Base-by-base conservation (phyloP, 2,113 vertebrate species). In the Hepsetus odoe region DNA sequence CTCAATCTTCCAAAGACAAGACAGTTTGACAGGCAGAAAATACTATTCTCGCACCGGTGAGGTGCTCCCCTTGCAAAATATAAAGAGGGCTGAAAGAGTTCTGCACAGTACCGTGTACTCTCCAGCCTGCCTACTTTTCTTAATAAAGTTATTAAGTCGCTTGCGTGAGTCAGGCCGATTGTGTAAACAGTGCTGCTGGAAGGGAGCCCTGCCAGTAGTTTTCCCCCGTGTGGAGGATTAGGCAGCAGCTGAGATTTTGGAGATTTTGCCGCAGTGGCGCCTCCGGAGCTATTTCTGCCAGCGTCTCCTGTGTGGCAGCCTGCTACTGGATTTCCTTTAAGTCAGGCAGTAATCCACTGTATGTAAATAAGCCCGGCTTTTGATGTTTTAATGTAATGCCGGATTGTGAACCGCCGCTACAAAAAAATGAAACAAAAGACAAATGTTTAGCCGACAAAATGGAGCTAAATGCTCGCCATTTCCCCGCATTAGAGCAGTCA, bases 401-500 rank as follows among this genome's bases (percentile, higher is more conserved):
- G 65, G 58, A 76, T 61, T 66, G 49, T 44, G 65, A 71, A 64
- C 38, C 38, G 66, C 62, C 56, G 55, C 58, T 56, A 71, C 65
- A 78, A 66, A n/a, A n/a, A n/a, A n/a, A 74, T 64, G 20, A 72
- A 84, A 84, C 65, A 81, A 83, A n/a, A 77, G 78, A 69, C 61
- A 68, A 53, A 76, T 71, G 76, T 81, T 81, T 81, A 67, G 59
- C 68, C 74, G 67, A 74, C 76, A 66, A 74, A 78, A 81, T 49
- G 32, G 32, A 33, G 62, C 66, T 81, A 72, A n/a, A 67, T 62
- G 40, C 46, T 58, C 26, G n/a, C n/a, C n/a, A 38, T 59, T 80
- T 66, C 58, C 26, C 72, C n/a, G 46, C 46, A 49, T 20, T 20
- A 49, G 46, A n/a, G 32, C 49, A 67, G 51, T 58, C 61, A 68